Evolutionary conservation across 92 coral and sea anemone genomes (phyloP).

Genomic region (Parazoanthus darwini): DNA sequence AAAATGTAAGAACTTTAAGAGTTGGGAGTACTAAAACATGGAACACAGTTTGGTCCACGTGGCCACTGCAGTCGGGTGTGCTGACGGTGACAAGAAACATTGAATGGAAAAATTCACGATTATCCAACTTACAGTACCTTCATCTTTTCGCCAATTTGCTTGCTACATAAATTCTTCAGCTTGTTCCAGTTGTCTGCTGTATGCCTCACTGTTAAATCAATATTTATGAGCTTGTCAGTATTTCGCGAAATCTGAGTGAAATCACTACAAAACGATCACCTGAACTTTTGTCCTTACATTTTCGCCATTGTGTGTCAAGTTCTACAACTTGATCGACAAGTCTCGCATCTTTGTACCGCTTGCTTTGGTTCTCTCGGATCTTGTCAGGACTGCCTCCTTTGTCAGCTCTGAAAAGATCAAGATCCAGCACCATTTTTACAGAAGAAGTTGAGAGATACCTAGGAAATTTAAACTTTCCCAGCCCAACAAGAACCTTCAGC

Average conservation of each 20-base stretch:
- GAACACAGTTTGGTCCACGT: conserved; percentile 25
- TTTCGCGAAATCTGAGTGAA: conserved; percentile 11
- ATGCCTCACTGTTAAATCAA: conserved; percentile 72
- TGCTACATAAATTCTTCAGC: conserved; percentile 92
- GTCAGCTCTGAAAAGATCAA: conserved; percentile 88
- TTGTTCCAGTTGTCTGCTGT: conserved; percentile 98
- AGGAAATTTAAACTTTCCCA: conserved; percentile 49
- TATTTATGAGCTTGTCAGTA: conserved; percentile 4
- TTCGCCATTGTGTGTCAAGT: conserved; percentile 95
- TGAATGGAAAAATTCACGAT: too few species aligned
- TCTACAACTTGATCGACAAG: conserved; percentile 93
- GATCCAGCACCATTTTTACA: conserved; percentile 91
- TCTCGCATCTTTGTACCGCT: conserved; percentile 93
- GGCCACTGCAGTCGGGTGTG: neutral
- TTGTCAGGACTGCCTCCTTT: conserved; percentile 97
- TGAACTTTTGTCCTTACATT: conserved; percentile 61
- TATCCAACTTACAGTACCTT: conserved; percentile 67
- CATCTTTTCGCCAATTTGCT: conserved; percentile 99
- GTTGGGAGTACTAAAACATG: neutral
- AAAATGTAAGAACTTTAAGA: neutral
- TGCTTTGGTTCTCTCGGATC: conserved; percentile 99
- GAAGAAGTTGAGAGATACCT: conserved; percentile 67
- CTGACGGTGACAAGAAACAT: too few species aligned
- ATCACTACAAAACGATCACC: neutral
- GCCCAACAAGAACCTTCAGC: conserved; percentile 62